Evolutionary conservation across 2,888 invertebrate species (phyloP).

Genomic region (Morpho helenor): DNA sequence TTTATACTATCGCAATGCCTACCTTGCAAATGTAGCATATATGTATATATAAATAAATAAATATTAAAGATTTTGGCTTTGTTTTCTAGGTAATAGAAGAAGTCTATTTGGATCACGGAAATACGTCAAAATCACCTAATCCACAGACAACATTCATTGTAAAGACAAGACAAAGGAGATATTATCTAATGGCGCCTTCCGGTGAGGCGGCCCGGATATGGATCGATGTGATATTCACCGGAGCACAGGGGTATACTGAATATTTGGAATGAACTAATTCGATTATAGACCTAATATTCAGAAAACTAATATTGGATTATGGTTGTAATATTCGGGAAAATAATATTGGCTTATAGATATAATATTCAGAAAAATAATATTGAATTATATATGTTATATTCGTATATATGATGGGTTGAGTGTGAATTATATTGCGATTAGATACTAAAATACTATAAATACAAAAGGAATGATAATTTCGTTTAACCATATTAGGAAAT

Average conservation of each 20-base stretch:
- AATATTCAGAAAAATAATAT: neutral
- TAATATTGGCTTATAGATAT: slow-evolving; percentile 2
- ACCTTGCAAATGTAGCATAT: too few species aligned
- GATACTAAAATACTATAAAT: too few species aligned
- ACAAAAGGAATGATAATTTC: too few species aligned
- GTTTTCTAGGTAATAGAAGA: slow-evolving; percentile 93
- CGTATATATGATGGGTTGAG: too few species aligned
- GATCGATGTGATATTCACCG: slow-evolving; percentile 97
- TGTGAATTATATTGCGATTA: too few species aligned
- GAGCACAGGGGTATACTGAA: slow-evolving; percentile 90
- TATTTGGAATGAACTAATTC: slow-evolving; percentile 46
- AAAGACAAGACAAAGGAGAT: slow-evolving; percentile 93
- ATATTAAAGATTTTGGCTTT: neutral
- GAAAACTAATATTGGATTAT: slow-evolving; percentile 2
- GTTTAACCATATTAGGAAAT: too few species aligned
- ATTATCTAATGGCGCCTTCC: slow-evolving; percentile 95
- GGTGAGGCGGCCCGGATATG: slow-evolving; percentile 97
- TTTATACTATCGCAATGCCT: too few species aligned
- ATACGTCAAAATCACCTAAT: slow-evolving; percentile 93
- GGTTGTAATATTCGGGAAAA: neutral
- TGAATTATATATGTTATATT: neutral
- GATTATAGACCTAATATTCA: slow-evolving; percentile 2
- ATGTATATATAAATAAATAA: too few species aligned
- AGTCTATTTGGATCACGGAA: slow-evolving; percentile 97
- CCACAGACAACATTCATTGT: slow-evolving; percentile 96